These are phyloP conservation scores for Eospalax fontanierii DNA, from an alignment of 2,797 vertebrate species.

Conservation along the genomic window DNA sequence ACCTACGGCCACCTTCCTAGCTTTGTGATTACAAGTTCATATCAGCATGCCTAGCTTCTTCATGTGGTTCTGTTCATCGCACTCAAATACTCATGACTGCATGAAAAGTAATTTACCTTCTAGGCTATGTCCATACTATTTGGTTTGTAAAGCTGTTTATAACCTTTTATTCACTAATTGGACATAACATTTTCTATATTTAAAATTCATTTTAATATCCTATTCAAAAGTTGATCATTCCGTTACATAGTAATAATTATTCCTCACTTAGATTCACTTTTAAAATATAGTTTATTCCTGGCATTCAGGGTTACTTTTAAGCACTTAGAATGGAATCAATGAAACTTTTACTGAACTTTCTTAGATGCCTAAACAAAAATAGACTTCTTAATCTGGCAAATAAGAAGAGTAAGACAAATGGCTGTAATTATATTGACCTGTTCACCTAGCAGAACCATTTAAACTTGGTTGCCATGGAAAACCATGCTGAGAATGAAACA, in stretches of 20 bases:
- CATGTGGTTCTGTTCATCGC: too few relatives aligned
- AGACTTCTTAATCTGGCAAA: slow-evolving; percentile 39
- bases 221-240: slow-evolving; percentile 5
- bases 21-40: too few relatives aligned
- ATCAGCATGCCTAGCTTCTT: too few relatives aligned
- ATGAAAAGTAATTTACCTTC: background rate
- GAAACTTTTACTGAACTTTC: slow-evolving; percentile 51
- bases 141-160: slow-evolving; percentile 31
- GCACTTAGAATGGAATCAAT: slow-evolving; percentile 57
- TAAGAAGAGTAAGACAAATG: slow-evolving; percentile 65
- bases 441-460: slow-evolving; percentile 71
- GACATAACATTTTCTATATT: background rate
- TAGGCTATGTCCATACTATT: background rate
- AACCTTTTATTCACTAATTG: background rate
- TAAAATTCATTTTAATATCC: slow-evolving; percentile 45
- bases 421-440: slow-evolving; percentile 72
- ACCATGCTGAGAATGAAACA: slow-evolving; percentile 61
- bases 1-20: too few relatives aligned
- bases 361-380: slow-evolving; percentile 43
- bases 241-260: background rate
- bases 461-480: slow-evolving; percentile 76
- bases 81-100: background rate
- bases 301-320: slow-evolving; percentile 23
- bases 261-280: slow-evolving; percentile 6
- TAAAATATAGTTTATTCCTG: slow-evolving; percentile 24